These are phyloP conservation scores for Xylota segnis DNA, from an alignment of 2,888 invertebrate species.

Conservation along the genomic window DNA sequence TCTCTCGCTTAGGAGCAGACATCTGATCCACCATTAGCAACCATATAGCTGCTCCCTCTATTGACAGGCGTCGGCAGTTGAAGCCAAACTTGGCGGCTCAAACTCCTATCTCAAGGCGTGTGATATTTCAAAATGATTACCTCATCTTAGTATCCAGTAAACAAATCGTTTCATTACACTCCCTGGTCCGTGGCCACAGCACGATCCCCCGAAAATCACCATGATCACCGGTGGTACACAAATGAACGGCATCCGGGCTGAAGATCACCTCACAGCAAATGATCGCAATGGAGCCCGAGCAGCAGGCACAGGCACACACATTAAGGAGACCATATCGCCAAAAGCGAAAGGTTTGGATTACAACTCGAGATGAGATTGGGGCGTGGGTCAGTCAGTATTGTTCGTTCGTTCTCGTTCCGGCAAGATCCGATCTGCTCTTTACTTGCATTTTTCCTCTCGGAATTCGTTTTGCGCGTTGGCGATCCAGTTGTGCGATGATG, in stretches of 20 bases:
- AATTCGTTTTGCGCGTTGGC: slow-evolving; percentile 65
- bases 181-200: slow-evolving; percentile 40
- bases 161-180: slow-evolving; percentile 72
- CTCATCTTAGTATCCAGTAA: slow-evolving; percentile 66
- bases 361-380: slow-evolving; percentile 50
- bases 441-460: slow-evolving; percentile 17
- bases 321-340: slow-evolving; percentile 37
- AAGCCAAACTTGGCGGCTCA: slow-evolving; percentile 22
- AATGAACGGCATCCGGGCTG: slow-evolving; percentile 52
- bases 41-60: slow-evolving; percentile 64
- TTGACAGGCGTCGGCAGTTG: slow-evolving; percentile 20
- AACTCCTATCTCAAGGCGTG: slow-evolving; percentile 71
- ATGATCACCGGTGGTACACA: slow-evolving; percentile 46
- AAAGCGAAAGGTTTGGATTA: slow-evolving; percentile 62
- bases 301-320: slow-evolving; percentile 2
- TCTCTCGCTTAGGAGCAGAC: slow-evolving; percentile 39
- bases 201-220: slow-evolving; percentile 51
- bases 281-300: slow-evolving; percentile 25
- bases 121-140: slow-evolving; percentile 76
- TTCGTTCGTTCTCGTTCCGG: slow-evolving; percentile 17
- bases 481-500: slow-evolving; percentile 56
- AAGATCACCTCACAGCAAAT: slow-evolving; percentile 49
- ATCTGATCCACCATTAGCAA: slow-evolving; percentile 61
- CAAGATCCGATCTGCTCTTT: slow-evolving; percentile 10
- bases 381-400: slow-evolving; percentile 58